Conservation (phyloP, 2,113 vertebrate genomes). For the Bos indicus region DNA sequence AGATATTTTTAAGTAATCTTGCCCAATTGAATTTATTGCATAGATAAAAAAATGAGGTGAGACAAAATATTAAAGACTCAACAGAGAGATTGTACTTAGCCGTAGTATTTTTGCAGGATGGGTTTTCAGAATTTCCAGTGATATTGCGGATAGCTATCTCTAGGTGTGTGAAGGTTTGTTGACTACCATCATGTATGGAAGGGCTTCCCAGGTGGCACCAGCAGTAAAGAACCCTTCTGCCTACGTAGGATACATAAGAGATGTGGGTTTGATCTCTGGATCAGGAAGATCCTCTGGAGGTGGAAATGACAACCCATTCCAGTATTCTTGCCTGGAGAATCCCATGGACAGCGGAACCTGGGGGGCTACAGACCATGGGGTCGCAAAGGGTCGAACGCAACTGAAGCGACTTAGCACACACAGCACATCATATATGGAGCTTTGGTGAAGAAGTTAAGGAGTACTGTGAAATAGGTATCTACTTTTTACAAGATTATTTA, state of each 20-base stretch:
- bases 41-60: neutral
- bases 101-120: neutral
- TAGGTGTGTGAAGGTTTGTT: neutral
- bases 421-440: neutral
- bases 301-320: neutral
- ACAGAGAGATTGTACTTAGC: neutral
- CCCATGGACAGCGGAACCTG: neutral
- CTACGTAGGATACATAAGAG: neutral
- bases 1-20: neutral
- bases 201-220: neutral
- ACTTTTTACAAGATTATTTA: constrained; percentile 11
- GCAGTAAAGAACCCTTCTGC: neutral
- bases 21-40: neutral
- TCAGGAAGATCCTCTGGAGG: neutral
- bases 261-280: neutral
- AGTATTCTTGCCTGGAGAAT: neutral
- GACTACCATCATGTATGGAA: neutral
- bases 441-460: neutral
- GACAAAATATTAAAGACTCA: neutral
- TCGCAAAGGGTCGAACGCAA: neutral
- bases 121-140: neutral
- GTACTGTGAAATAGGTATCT: neutral
- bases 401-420: neutral
- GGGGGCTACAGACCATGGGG: neutral
- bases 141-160: neutral